Evolutionary conservation across 2,888 invertebrate genomes (phyloP).

Genomic region (Caenorhabditis sp.): DNA sequence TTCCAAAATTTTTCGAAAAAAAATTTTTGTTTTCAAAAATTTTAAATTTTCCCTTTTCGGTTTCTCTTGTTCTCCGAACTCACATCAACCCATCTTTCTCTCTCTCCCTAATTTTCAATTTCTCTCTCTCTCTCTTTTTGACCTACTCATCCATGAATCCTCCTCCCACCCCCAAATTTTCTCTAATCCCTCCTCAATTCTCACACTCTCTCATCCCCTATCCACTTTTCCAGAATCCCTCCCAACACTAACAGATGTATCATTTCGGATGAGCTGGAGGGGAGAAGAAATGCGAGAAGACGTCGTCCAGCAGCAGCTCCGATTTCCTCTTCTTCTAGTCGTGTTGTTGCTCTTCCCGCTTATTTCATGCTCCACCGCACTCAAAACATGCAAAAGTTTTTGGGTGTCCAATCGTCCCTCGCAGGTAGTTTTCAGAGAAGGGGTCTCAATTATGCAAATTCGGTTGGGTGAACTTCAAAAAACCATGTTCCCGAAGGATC

Average conservation of each 20-base stretch:
- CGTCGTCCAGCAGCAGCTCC: conserved; percentile 1
- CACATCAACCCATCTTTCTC: neutral
- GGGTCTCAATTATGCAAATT: conserved; percentile 13
- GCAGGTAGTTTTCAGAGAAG: conserved; percentile 49
- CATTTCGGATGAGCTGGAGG: conserved; percentile 30
- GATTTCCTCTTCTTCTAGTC: conserved; percentile 8
- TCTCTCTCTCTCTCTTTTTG: neutral
- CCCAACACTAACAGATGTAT: conserved; percentile 10
- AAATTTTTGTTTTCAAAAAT: neutral
- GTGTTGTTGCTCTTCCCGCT: conserved; percentile 31
- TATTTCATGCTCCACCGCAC: conserved; percentile 51
- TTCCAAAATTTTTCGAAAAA: neutral
- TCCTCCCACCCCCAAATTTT: neutral
- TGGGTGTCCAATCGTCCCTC: conserved; percentile 71
- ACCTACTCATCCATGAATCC: conserved; percentile 47
- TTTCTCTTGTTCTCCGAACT: too few relatives aligned
- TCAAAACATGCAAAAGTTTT: conserved; percentile 64
- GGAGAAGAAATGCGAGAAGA: conserved; percentile 45
- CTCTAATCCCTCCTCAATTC: conserved; percentile 4
- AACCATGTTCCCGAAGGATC: neutral
- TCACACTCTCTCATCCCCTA: neutral
- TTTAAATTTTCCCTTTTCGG: too few relatives aligned
- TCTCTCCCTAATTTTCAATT: neutral
- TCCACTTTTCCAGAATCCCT: neutral
- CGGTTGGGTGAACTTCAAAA: neutral